phyloP scores from a whole-genome alignment of 2,113 vertebrate species.

The Passer domesticus region DNA sequence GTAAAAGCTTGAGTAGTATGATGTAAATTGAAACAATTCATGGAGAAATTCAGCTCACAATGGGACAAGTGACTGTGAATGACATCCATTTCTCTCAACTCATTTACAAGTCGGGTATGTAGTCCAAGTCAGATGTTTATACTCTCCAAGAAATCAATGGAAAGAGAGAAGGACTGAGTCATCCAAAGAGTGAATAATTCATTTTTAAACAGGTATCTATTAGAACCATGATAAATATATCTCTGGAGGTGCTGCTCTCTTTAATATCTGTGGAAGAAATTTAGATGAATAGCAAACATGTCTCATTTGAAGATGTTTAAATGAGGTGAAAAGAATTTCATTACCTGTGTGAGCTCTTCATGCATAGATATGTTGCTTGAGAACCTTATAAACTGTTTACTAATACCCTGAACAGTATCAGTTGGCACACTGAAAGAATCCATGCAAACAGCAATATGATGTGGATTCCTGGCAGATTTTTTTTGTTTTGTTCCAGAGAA shows the following conservation, averaged over 20 bases:
- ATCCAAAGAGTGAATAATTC: not conserved
- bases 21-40: not conserved
- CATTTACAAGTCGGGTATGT: not conserved
- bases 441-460: not conserved
- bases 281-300: not conserved
- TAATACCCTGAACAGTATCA: not conserved
- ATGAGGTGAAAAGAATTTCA: not conserved
- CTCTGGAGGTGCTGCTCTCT: not conserved
- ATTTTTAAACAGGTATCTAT: not conserved
- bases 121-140: not conserved
- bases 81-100: not conserved
- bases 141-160: not conserved
- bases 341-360: not conserved
- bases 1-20: not conserved
- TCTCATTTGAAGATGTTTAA: not conserved
- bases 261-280: not conserved
- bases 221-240: not conserved
- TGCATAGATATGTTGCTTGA: not conserved
- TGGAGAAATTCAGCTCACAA: not conserved
- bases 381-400: not conserved
- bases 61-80: not conserved
- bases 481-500: not conserved
- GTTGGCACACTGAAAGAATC: not conserved
- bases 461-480: not conserved
- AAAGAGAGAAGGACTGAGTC: not conserved